Conservation (phyloP, 53 echinoderm and acorn worm genomes). For the Echinometra lucunter region DNA sequence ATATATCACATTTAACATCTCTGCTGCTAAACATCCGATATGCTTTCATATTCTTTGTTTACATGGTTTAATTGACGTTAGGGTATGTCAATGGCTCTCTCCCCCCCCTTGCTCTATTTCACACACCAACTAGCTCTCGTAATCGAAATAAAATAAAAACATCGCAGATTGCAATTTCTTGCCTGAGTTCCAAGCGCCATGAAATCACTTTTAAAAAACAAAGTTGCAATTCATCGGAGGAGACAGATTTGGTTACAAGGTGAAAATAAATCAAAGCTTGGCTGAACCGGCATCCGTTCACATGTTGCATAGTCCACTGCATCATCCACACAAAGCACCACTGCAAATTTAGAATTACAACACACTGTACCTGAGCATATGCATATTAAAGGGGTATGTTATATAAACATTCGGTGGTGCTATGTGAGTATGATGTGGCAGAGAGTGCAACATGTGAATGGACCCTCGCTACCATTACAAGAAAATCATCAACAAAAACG, state of each 20-base stretch:
- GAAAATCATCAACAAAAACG: background rate
- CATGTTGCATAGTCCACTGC: background rate
- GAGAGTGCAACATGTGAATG: background rate
- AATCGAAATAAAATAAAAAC: background rate
- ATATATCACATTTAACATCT: conserved; percentile 59
- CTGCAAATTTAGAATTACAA: conserved; percentile 28
- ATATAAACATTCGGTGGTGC: conserved; percentile 48
- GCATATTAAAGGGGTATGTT: conserved; percentile 18
- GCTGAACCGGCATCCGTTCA: background rate
- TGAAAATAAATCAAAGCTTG: background rate
- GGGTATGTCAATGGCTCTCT: conserved; percentile 26
- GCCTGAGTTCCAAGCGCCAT: background rate
- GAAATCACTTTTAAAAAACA: background rate
- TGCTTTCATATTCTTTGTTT: conserved; percentile 34
- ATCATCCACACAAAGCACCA: background rate
- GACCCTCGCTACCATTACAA: background rate
- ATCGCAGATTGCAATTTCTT: background rate
- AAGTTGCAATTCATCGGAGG: background rate
- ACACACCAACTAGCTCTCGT: background rate
- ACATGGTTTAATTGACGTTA: conserved; percentile 26
- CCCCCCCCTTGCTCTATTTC: background rate
- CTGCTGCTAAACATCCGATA: background rate
- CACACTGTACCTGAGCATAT: conserved; percentile 41
- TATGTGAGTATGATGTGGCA: background rate
- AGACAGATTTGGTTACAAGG: background rate